A percentile compares a stretch with the other conserved stretches of the same genome.
Conservation (phyloP, 30 jellyfish, hydroid and myxozoan genomes). For the Chironex yamaguchii region DNA sequence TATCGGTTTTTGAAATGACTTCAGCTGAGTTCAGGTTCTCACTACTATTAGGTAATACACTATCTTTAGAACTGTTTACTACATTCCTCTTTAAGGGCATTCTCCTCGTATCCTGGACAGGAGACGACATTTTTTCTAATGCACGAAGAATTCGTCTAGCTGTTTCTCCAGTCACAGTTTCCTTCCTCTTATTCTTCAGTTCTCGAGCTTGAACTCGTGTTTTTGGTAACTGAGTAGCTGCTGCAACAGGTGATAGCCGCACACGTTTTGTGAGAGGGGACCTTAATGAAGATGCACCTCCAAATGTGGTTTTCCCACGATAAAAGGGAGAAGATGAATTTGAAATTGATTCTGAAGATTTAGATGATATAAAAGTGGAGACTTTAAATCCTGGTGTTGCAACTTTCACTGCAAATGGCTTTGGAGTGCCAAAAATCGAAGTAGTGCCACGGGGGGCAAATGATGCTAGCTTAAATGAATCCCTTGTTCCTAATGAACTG, state of each 20-base stretch:
- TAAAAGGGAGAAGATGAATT: conserved; percentile 85
- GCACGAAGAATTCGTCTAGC: conserved; percentile 89
- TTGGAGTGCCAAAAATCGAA: neutral
- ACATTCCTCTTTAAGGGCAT: too few species aligned
- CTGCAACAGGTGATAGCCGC: conserved; percentile 88
- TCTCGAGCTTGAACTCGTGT: conserved; percentile 81
- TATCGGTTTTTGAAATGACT: neutral
- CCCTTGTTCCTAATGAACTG: neutral
- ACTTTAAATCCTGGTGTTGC: conserved; percentile 81
- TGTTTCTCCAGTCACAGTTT: conserved; percentile 92
- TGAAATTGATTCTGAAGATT: conserved; percentile 58
- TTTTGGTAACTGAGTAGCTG: conserved; percentile 64
- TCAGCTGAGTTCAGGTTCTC: neutral
- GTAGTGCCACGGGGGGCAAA: neutral
- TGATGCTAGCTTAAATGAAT: too few species aligned
- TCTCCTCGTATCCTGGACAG: conserved; percentile 86
- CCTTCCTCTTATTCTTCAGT: conserved; percentile 48
- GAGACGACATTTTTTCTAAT: conserved; percentile 89
- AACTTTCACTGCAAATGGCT: neutral
- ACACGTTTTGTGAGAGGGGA: conserved; percentile 69
- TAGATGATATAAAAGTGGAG: conserved; percentile 88
- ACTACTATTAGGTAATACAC: too few species aligned
- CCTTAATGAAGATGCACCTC: conserved; percentile 92
- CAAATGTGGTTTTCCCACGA: conserved; percentile 90
- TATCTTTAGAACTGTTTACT: too few species aligned